Base-by-base conservation (phyloP, 2,113 vertebrate genomes). In the Holacanthus passer region DNA sequence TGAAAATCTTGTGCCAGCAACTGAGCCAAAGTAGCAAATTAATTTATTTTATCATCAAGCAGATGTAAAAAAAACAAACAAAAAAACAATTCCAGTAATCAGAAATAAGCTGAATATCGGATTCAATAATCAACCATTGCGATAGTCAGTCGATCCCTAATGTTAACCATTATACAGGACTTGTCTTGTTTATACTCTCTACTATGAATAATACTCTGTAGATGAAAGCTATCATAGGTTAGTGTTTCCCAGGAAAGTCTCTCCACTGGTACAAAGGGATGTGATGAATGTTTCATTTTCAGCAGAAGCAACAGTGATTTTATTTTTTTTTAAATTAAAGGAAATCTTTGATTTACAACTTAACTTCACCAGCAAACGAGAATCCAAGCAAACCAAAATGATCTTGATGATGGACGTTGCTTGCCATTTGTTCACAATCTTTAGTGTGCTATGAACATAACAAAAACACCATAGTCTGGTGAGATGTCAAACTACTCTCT, bases 361-460 rank as follows among this genome's bases (percentile, higher is more conserved):
- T 14, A 55, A 68, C 11, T 35, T 58, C 10, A 62, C 17, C 27
- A 80, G n/a, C 22, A 32, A 10, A 74, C n/a, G 4, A 64, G 5
- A 63, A 68, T 45, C 27, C 9, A 24, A 64, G 48, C 48, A 50
- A 81, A 81, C 53, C 13, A 22, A 52, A 29, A 53, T 60, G 37
- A 22, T 43, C 8, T 7, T 24, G 37, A 73, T 50, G 27, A 69
- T 19, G 9, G 53, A 48, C n/a, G 17, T 73, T 39, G 6, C 19
- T 68, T 2, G 1, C 7, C 7, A 19, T 59, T 22, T 65, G 10
- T 13, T 59, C 43, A 1, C 32, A 52, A 1, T 45, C 59, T 35
- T 27, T 8, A 41, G 14, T 29, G 69, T 73, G 47, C 19, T 43
- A 48, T 32, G 27, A 41, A 66, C 47, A 47, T 29, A n/a, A 70